Base-by-base conservation (phyloP, 2,888 invertebrate species). In the Polydrusus pterygomalis region DNA sequence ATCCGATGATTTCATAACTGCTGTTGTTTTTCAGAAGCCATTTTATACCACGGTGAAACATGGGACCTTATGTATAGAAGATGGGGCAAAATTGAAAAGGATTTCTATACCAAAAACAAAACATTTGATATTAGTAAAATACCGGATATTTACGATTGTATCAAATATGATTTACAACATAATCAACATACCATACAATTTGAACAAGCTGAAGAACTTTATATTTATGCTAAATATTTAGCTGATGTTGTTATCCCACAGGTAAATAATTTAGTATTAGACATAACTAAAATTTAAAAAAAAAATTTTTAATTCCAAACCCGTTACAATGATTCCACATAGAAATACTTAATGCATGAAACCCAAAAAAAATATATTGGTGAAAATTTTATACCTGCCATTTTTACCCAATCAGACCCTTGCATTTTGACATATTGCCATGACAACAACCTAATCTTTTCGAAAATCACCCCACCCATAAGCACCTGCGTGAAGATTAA, bases 161-260 rank as follows among this genome's bases (percentile, higher is more conserved):
- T 99, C 83, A 99, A 99, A 86, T 99, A 97, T 86, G 99, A 99
- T 88, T 89, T 99, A 80, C 98, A 99, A 85, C 99, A 99, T 87
- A 99, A 99, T 87, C 97, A 97, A 84, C 96, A 97, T 84, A 96
- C 97, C 0, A 87, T 98, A 80, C 97, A 98, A 87, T 97, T 96
- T 84, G 96, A 96, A 83, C 92, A 95, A 85, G 96, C 97, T 0
- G 97, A 97, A 85, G 96, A 97, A 86, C 88, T 97, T 58, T 99
- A 99, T 85, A 95, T 96, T 69, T 96, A 97, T 85, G 96, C 99
- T 0, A 99, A 99, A 88, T 97, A 97, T 86, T 89, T 99, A 83
- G 99, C 99, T 0, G 99, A 99, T 87, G 96, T 99, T 84, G 98
- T 99, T 0, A 98, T 99, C 87, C 99, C 99, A 0, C 99, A 98